Evolutionary conservation across 2,797 vertebrate species (phyloP), one percentile per base, ranked within the genome.

Genomic region (Petrocephalus schoutedeni): DNA sequence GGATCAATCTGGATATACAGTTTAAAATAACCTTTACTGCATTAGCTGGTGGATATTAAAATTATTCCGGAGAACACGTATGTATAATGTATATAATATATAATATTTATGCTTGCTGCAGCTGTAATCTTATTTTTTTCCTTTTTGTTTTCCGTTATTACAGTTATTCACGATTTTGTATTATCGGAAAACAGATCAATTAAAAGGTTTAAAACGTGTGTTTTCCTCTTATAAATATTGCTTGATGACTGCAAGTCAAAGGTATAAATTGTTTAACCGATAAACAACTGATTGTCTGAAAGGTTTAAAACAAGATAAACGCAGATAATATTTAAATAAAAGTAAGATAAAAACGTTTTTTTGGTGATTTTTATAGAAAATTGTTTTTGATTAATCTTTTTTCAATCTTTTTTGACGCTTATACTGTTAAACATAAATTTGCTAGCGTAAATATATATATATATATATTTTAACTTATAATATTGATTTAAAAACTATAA

Each of bases 11-110:
- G 57, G 87, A 88, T 36, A 51, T 83, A 14, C 57, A 53, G 32
- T 84, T 84, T 54, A 32, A 84, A 23, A 59, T 32, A 84, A 16
- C 41, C 49, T 64, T 84, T 80, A 21, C 53, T 59, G 41, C 58
- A 53, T 54, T 84, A 28, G 16, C 59, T 84, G 16, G 23, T 86
- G 84, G 56, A 28, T 86, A 67, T 67, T 67, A 58, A 64, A 64
- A 84, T 10, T 49, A 88, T 54, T 82, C 80, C 80, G 54, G 32
- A 57, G 32, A 80, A 28, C 71, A 87, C 32, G 80, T 83, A 83
- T 23, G 54, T 45, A 59, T 71, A 71, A 14, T 86, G 32, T 45
- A 59, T 71, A 71, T 32, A 49, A 14, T 86, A 49, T 86, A 19
- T 58, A 58, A 49, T 87, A 21, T 61, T 23, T 45, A 16, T 57